Percentiles rank a stretch among this genome's conserved stretches.
Conservation (phyloP, 2,113 vertebrate species). For the Collichthys lucidus region DNA sequence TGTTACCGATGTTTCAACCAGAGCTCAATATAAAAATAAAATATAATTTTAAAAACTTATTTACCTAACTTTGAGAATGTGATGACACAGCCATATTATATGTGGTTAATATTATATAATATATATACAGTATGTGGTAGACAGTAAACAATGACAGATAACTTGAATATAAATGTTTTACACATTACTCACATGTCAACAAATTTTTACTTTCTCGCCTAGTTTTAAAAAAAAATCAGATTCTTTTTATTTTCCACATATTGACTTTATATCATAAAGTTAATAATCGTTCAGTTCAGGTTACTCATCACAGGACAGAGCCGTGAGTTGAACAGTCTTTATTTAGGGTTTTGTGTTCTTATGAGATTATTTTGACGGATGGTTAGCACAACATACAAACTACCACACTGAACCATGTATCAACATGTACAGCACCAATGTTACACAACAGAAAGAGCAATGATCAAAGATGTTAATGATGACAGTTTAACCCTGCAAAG, state of each 20-base stretch:
- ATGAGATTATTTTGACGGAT: background rate
- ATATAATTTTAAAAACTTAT: background rate
- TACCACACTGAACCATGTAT: background rate
- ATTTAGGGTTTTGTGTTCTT: background rate
- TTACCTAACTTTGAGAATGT: background rate
- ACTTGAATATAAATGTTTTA: background rate
- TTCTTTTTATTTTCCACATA: background rate
- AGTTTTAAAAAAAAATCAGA: background rate
- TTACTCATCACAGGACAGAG: constrained; percentile 18
- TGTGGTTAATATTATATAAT: too few species aligned
- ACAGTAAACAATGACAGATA: background rate
- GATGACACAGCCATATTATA: too few species aligned
- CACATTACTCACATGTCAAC: background rate
- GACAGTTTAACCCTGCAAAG: background rate
- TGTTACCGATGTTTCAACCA: too few species aligned
- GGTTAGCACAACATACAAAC: background rate
- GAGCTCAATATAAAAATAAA: background rate
- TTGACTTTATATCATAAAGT: background rate
- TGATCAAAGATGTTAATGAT: background rate
- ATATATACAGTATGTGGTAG: too few species aligned
- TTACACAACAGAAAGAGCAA: background rate
- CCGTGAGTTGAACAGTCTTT: constrained; percentile 21
- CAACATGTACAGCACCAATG: background rate
- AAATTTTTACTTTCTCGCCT: background rate
- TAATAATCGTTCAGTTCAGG: background rate